Base-by-base conservation (phyloP, 2,888 invertebrate genomes). In the Lepidonotus clava region DNA sequence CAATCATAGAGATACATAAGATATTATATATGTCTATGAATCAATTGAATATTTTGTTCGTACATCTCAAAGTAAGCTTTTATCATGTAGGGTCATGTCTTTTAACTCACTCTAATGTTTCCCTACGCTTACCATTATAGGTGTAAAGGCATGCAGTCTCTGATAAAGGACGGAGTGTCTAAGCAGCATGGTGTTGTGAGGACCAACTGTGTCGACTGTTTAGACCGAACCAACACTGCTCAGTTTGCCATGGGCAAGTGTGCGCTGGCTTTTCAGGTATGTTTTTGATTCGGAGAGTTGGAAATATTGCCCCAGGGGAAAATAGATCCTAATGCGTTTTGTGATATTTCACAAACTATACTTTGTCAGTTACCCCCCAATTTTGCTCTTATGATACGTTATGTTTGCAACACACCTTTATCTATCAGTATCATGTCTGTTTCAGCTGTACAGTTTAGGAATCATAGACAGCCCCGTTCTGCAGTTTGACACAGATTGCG, bases 161-260 rank as follows among this genome's bases (percentile, higher is more conserved):
- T 84, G 6, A 18, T 56, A 86, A 8, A 91, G 90, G 88, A 90
- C 89, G 32, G 80, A 83, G 14, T 89, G 11, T 66, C 32, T 11
- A 87, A 89, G 18, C 95, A 95, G 89, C 94, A 93, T 4, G 96
- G 96, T 1, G 93, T 95, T 0, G 95, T 95, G 0, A 92, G 99
- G 85, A 99, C 99, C 5, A 99, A 99, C 95, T 99, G 99, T 93
- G 99, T 99, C 0, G 99, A 99, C 95, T 99, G 99, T 93, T 95
- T 99, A 87, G 99, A 99, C 95, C 96, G 99, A 87, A 99, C 99
- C 0, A 99, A 99, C 94, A 99, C 99, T 0, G 99, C 99, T 0
- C 99, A 99, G 95, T 99, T 99, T 95, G 99, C 98, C 8, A 96
- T 99, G 88, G 98, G 98, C 32, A 97, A 97, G 94, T 97, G 97